Conservation (phyloP, 2,888 invertebrate genomes). For the Ophion costatus region DNA sequence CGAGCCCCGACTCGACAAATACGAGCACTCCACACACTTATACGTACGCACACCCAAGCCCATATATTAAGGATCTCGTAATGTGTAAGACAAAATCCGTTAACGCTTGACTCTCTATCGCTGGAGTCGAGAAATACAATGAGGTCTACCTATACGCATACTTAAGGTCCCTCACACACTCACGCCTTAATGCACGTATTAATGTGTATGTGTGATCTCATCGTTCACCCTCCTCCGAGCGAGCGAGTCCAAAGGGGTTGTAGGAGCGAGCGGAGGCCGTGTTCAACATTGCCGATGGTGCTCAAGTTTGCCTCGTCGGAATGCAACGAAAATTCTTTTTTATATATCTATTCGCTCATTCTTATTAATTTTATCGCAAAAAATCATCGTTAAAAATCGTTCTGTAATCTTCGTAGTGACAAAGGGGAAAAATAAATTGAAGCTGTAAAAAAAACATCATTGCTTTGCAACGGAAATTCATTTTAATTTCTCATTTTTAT, state of each 20-base stretch:
- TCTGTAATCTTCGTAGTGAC: too few relatives aligned
- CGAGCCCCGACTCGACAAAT: conserved; percentile 70
- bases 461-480: too few relatives aligned
- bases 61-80: conserved; percentile 75
- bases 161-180: conserved; percentile 30
- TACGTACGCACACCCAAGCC: neutral
- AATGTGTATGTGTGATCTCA: conserved; percentile 47
- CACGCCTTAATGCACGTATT: neutral
- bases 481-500: too few relatives aligned
- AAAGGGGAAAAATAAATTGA: too few relatives aligned
- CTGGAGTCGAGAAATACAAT: conserved; percentile 79
- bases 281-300: neutral
- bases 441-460: too few relatives aligned
- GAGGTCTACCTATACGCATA: conserved; percentile 54
- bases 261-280: conserved; percentile 45
- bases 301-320: too few relatives aligned
- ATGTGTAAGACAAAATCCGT: conserved; percentile 82
- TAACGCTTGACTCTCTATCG: conserved; percentile 79
- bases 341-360: too few relatives aligned
- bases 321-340: too few relatives aligned
- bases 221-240: conserved; percentile 46
- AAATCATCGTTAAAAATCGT: too few relatives aligned
- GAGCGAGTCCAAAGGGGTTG: conserved; percentile 43
- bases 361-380: too few relatives aligned
- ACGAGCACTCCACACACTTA: conserved; percentile 63